Conservation (phyloP, 2,113 vertebrate species). For the Pongo abelii region DNA sequence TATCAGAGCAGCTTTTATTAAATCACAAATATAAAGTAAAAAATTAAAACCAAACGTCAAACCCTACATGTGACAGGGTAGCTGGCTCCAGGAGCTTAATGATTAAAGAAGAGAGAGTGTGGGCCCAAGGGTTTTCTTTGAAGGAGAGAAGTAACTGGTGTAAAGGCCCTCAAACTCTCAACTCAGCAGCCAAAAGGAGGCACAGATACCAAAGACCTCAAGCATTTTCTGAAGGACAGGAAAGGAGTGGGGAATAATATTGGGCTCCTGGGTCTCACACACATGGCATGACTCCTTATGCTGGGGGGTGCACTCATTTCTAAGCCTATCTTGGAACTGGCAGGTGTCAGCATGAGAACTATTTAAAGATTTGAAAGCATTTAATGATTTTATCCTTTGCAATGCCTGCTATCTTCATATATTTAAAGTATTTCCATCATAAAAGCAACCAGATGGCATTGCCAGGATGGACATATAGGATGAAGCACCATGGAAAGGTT, state of each 20-base stretch:
- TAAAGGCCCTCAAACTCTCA: slow-evolving; percentile 54
- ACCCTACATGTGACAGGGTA: slow-evolving; percentile 45
- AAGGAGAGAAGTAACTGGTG: slow-evolving; percentile 62
- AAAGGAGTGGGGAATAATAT: not conserved
- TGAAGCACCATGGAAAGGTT: rapidly evolving
- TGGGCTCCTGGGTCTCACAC: not conserved
- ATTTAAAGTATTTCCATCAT: not conserved
- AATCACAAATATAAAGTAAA: slow-evolving; percentile 47
- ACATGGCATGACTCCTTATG: not conserved
- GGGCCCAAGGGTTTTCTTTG: slow-evolving; percentile 68
- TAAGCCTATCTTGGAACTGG: not conserved
- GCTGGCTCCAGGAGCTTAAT: slow-evolving; percentile 35
- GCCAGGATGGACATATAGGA: rapidly evolving
- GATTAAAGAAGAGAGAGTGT: slow-evolving; percentile 57
- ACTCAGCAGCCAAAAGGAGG: not conserved
- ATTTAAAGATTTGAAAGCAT: not conserved
- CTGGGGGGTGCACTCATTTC: rapidly evolving
- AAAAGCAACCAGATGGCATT: not conserved
- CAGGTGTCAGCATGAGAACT: not conserved
- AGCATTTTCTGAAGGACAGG: not conserved
- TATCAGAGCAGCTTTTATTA: slow-evolving; percentile 45
- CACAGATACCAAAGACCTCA: not conserved
- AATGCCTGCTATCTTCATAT: not conserved
- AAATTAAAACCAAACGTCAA: not conserved
- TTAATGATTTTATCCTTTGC: not conserved